Percentiles rank a stretch among this genome's conserved stretches.
These are phyloP conservation scores for Pseudochaenichthys georgianus DNA, from an alignment of 2,797 vertebrate species.

Conservation along the genomic window DNA sequence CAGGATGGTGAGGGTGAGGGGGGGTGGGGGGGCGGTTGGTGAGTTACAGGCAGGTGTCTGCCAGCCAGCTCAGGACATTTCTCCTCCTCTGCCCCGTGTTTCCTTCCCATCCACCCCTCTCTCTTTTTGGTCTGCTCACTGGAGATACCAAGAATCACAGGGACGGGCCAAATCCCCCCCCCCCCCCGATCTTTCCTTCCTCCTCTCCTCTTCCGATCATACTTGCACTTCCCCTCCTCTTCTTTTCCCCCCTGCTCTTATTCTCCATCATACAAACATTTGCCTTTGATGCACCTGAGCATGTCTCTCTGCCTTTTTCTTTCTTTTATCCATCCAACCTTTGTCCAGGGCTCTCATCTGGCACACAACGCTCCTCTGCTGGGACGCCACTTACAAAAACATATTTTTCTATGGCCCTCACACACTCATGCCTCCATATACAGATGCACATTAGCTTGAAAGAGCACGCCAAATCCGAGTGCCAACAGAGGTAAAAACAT, in stretches of 20 bases:
- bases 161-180: constrained; percentile 41
- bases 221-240: not conserved
- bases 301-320: not conserved
- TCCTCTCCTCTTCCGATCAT: constrained; percentile 3
- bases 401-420: constrained; percentile 32
- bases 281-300: constrained; percentile 15
- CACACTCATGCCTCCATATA: constrained; percentile 8
- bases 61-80: constrained; percentile 51
- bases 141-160: constrained; percentile 62
- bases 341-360: constrained; percentile 45
- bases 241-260: constrained; percentile 7
- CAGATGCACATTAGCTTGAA: constrained; percentile 26
- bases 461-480: constrained; percentile 19
- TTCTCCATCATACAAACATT: constrained; percentile 19
- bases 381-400: constrained; percentile 32
- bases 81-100: constrained; percentile 49
- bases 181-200: constrained; percentile 6
- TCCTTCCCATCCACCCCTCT: constrained; percentile 3
- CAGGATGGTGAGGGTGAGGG: constrained; percentile 34
- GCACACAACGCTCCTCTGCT: constrained; percentile 40
- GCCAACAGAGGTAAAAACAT: constrained; percentile 4
- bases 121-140: constrained; percentile 61
- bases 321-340: constrained; percentile 19
- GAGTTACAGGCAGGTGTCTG: constrained; percentile 67
- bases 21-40: constrained; percentile 47